Conservation (phyloP, 2,113 vertebrate species). For the Cygnus buccinator region DNA sequence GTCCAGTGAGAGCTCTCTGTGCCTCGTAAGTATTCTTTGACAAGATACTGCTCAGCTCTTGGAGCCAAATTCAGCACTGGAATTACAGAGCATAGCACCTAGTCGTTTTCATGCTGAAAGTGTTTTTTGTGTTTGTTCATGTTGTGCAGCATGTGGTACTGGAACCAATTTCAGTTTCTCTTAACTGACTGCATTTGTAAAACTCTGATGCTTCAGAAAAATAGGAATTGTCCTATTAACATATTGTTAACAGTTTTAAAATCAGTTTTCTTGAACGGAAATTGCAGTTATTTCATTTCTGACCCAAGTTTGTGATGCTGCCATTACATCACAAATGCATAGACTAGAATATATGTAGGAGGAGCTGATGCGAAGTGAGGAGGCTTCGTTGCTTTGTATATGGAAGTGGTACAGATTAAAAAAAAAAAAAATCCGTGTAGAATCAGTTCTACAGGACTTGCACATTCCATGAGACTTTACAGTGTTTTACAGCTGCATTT, state of each 20-base stretch:
- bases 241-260: conserved; percentile 30
- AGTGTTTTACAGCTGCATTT: neutral
- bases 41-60: conserved; percentile 20
- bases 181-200: conserved; percentile 49
- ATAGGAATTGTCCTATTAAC: conserved; percentile 34
- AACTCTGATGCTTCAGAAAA: conserved; percentile 67
- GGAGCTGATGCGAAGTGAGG: neutral
- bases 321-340: neutral
- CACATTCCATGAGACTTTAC: conserved; percentile 21
- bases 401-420: neutral
- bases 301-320: neutral
- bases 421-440: neutral
- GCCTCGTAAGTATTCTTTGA: conserved; percentile 59
- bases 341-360: neutral
- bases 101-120: conserved; percentile 60
- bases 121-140: conserved; percentile 59
- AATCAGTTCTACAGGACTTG: neutral
- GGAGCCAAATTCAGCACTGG: conserved; percentile 52
- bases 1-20: conserved; percentile 52
- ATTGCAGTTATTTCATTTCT: conserved; percentile 30
- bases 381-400: conserved; percentile 32
- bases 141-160: conserved; percentile 50
- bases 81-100: conserved; percentile 39
- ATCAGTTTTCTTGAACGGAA: conserved; percentile 3
- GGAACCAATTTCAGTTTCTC: conserved; percentile 69